Percentiles rank a stretch among this genome's conserved stretches.
phyloP scores from a whole-genome alignment of 2,113 vertebrate genomes.

The Poeciliopsis prolifica region DNA sequence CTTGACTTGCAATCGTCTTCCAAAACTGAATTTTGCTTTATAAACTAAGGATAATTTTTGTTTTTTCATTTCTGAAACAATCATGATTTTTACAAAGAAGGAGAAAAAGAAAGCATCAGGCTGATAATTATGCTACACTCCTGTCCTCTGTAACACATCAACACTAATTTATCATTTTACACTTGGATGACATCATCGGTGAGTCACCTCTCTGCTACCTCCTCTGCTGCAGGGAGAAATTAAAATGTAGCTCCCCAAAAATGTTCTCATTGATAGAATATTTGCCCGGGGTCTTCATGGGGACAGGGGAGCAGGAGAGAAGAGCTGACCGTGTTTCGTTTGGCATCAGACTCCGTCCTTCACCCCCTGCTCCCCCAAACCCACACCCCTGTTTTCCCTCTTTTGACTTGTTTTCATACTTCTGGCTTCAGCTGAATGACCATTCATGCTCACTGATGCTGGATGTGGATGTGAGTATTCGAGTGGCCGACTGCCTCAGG shows the following conservation, averaged over 20 bases:
- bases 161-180: constrained; percentile 52
- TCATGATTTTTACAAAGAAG: neutral
- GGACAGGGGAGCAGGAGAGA: constrained; percentile 70
- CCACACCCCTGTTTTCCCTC: constrained; percentile 44
- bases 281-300: constrained; percentile 74
- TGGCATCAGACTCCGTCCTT: constrained; percentile 65
- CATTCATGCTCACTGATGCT: constrained; percentile 72
- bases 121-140: constrained; percentile 10
- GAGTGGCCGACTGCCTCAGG: constrained; percentile 55
- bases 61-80: too few species aligned
- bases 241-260: constrained; percentile 53
- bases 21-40: too few species aligned
- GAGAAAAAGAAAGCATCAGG: constrained; percentile 35
- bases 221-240: constrained; percentile 32
- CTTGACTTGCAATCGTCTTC: too few species aligned
- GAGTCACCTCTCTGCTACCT: constrained; percentile 51
- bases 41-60: too few species aligned
- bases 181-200: constrained; percentile 66
- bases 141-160: constrained; percentile 34
- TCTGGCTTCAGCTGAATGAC: constrained; percentile 76
- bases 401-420: constrained; percentile 75
- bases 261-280: constrained; percentile 71
- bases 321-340: constrained; percentile 73
- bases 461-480: constrained; percentile 56
- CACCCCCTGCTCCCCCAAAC: constrained; percentile 23